A percentile compares a stretch with the other conserved stretches of the same genome.
Evolutionary conservation across 2,797 vertebrate genomes (phyloP).

Genomic region (Thripadectes ignobilis): DNA sequence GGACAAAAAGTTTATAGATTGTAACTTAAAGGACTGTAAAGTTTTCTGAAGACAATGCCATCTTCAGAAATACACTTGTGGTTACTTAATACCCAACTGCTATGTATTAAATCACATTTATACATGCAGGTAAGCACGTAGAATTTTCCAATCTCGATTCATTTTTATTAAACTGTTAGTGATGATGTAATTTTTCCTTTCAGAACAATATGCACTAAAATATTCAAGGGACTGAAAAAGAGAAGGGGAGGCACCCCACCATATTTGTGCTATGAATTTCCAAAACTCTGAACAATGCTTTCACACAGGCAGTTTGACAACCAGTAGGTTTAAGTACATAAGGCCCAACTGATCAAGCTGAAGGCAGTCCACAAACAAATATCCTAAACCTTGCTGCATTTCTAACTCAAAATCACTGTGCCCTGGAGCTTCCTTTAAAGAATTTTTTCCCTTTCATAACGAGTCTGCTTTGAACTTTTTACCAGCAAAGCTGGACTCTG

Average conservation of each 20-base stretch:
- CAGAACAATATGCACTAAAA: background rate
- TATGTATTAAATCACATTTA: background rate
- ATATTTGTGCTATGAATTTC: background rate
- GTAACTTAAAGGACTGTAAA: background rate
- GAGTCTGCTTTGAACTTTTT: background rate
- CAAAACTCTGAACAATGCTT: background rate
- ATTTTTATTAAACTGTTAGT: background rate
- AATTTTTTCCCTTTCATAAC: background rate
- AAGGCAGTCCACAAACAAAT: background rate
- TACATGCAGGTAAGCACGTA: background rate
- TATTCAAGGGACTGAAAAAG: background rate
- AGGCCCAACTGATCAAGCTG: background rate
- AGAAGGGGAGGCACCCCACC: background rate
- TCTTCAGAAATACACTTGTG: background rate
- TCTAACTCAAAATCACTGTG: background rate
- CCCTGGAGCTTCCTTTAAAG: background rate
- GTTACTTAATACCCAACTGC: background rate
- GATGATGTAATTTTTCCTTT: background rate
- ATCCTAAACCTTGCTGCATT: background rate
- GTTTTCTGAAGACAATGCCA: background rate
- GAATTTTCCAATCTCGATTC: background rate
- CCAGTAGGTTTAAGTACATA: background rate
- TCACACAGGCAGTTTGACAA: background rate
- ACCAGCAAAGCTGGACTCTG: accelerated
- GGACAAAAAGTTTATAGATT: background rate